Evolutionary conservation across 2,113 vertebrate genomes (phyloP).

Genomic region (Nestor notabilis): DNA sequence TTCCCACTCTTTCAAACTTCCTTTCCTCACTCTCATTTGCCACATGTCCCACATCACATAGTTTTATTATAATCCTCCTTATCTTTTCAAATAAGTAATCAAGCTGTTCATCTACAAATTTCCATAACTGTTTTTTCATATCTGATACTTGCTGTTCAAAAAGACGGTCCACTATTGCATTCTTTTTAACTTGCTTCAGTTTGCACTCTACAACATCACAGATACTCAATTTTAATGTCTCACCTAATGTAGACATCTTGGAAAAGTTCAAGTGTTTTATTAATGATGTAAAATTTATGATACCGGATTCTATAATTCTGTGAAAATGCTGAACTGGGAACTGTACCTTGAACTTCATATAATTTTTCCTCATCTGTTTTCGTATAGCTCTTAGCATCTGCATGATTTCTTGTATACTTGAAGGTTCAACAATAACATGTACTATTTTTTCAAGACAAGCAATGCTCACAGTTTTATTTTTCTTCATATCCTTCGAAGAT

Average conservation of each 20-base stretch:
- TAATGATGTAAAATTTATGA: constrained; percentile 86
- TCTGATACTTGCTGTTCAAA: constrained; percentile 90
- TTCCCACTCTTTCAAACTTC: constrained; percentile 42
- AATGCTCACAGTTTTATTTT: constrained; percentile 66
- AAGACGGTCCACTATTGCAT: constrained; percentile 90
- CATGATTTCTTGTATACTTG: constrained; percentile 85
- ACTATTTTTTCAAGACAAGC: constrained; percentile 79
- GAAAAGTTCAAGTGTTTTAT: constrained; percentile 85
- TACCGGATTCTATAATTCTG: constrained; percentile 89
- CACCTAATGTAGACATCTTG: constrained; percentile 79
- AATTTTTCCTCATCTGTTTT: constrained; percentile 87
- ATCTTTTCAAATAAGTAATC: constrained; percentile 90
- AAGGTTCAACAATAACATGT: constrained; percentile 73
- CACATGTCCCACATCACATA: constrained; percentile 73
- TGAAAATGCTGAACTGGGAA: constrained; percentile 90
- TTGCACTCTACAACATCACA: constrained; percentile 85
- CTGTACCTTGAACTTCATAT: constrained; percentile 94
- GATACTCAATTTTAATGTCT: constrained; percentile 80
- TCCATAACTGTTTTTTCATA: constrained; percentile 94
- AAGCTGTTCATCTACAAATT: constrained; percentile 91
- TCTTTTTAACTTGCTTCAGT: constrained; percentile 86
- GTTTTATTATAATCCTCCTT: constrained; percentile 73
- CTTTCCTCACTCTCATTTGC: constrained; percentile 56
- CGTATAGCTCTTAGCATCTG: constrained; percentile 86
- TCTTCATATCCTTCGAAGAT: constrained; percentile 54